Base-by-base conservation (phyloP, 2,888 invertebrate genomes). In the Eubasilissa splendida region DNA sequence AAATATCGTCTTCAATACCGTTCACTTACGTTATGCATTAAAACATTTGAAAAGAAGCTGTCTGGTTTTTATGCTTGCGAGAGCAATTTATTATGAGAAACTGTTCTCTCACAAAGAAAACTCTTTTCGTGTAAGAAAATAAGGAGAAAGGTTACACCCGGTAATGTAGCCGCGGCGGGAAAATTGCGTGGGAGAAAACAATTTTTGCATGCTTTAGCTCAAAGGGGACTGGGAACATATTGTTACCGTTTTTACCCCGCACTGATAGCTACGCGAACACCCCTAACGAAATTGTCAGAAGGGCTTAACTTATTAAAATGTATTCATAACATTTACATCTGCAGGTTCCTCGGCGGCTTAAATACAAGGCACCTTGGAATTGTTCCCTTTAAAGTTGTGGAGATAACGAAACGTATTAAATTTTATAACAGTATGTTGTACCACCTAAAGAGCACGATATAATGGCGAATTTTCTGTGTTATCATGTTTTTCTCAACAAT, bases 101-200 rank as follows among this genome's bases (percentile, higher is more conserved):
- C 53, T 56, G 73, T 73, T 50, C 42, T 3, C 3, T 10, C 75
- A 60, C 75, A 75, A 75, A 75, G 75, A n/a, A 50, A 70, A 60
- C 50, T 50, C 60, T 59, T 11, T n/a, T 22, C 52, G 60, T 11
- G 3, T 22, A 60, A 60, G 60, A 60, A 58, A 58, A 33, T 12
- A 56, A 60, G 14, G 60, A 50, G 60, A 60, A 60, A 75, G 12
- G 60, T 42, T 60, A 59, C 50, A 70, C 50, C 50, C 42, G 11
- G 60, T 60, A 75, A 75, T 60, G 10, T 58, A 52, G 52, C 9
- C 74, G 11, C 60, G 58, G 22, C 58, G 14, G n/a, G 68, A 42
- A 42, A 22, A 42, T 68, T 42, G 68, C 68, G 68, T 68, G 68
- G 68, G 50, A 5, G 50, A 68, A 63, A 31, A 68, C 68, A 68